Evolutionary conservation across 2,797 vertebrate species (phyloP).

Genomic region (Loriculus beryllinus): DNA sequence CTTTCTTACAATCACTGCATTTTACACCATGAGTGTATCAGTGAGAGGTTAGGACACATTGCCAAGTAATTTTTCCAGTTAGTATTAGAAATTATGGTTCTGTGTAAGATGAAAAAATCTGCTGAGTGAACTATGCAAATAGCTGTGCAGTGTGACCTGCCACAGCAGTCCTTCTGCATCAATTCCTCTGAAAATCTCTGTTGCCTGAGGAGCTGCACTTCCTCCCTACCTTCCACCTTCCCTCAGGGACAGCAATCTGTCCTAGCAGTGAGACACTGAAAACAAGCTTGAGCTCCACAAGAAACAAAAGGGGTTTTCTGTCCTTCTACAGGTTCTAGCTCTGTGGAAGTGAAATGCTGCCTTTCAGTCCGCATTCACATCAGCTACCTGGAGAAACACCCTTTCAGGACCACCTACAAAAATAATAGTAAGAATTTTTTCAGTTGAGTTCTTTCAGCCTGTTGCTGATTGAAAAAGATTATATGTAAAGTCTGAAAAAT

Average conservation of each 20-base stretch:
- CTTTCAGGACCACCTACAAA: not conserved
- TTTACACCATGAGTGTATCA: not conserved
- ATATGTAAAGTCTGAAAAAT: not conserved
- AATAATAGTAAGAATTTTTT: not conserved
- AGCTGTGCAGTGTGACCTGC: not conserved
- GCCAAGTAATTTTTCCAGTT: not conserved
- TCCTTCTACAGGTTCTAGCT: not conserved
- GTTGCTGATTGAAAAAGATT: not conserved
- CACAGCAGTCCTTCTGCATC: not conserved
- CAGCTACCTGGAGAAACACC: not conserved
- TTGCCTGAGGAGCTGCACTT: not conserved
- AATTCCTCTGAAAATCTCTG: not conserved
- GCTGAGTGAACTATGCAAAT: not conserved
- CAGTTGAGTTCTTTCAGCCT: not conserved
- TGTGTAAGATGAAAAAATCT: not conserved
- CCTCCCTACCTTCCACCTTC: not conserved
- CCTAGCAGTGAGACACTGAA: not conserved
- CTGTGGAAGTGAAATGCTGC: not conserved
- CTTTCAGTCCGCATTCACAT: not conserved
- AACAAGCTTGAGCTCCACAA: not conserved
- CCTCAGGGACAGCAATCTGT: not conserved
- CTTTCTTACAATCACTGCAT: not conserved
- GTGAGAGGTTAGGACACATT: not conserved
- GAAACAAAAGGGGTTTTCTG: not conserved
- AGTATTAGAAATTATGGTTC: not conserved